Evolutionary conservation across 2,888 invertebrate species (phyloP).

Genomic region (Oxyteleia sp.): DNA sequence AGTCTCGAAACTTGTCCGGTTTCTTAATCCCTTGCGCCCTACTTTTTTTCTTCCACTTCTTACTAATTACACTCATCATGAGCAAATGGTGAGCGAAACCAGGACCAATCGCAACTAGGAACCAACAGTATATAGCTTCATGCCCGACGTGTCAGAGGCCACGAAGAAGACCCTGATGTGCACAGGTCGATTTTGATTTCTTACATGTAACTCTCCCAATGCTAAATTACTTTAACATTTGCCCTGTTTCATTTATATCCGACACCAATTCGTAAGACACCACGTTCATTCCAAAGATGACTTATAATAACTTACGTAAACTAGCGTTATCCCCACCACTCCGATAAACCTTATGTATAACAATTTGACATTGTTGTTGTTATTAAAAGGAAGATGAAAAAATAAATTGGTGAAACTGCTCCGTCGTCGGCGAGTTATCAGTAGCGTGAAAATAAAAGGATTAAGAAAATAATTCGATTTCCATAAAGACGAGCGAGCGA

Average conservation of each 20-base stretch:
- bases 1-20: constrained; percentile 81
- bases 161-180: constrained; percentile 80
- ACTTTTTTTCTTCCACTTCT: constrained; percentile 78
- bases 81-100: constrained; percentile 73
- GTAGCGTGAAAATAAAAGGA: constrained; percentile 18
- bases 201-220: constrained; percentile 41
- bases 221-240: constrained; percentile 61
- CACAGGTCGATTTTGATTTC: constrained; percentile 74
- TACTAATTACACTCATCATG: constrained; percentile 85
- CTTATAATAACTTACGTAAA: constrained; percentile 41
- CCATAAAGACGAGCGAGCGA: background rate
- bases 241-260: constrained; percentile 70
- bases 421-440: background rate
- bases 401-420: background rate
- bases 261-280: constrained; percentile 38
- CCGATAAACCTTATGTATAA: background rate
- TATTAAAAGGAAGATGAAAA: background rate
- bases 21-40: constrained; percentile 86
- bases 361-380: background rate
- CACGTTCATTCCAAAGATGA: constrained; percentile 49
- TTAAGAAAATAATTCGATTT: constrained; percentile 23
- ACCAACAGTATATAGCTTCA: constrained; percentile 45
- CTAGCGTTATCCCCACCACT: constrained; percentile 10
- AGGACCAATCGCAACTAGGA: constrained; percentile 66
- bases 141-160: constrained; percentile 74